phyloP scores from a whole-genome alignment of 1,140 invertebrate species.

The Euura saliciscinereae region DNA sequence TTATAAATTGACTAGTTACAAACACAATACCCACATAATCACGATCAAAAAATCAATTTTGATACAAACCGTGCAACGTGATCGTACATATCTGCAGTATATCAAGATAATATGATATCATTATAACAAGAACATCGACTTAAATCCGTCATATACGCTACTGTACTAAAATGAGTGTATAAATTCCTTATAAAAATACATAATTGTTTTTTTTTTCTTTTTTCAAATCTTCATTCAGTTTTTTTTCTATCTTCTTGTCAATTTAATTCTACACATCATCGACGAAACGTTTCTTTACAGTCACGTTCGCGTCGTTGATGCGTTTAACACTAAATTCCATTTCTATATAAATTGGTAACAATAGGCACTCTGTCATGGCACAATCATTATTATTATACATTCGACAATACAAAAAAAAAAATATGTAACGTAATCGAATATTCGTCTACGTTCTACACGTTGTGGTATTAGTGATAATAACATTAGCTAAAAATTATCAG shows the following conservation, averaged over 20 bases:
- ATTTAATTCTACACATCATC: too few species aligned
- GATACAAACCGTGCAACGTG: too few species aligned
- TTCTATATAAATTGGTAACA: constrained; percentile 10
- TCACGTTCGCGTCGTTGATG: too few species aligned
- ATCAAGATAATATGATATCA: constrained; percentile 7
- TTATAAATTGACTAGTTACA: constrained; percentile 52
- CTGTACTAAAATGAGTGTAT: constrained; percentile 9
- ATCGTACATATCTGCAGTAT: neutral
- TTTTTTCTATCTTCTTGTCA: too few species aligned
- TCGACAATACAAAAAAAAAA: too few species aligned
- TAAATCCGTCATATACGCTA: neutral
- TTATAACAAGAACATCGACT: constrained; percentile 9
- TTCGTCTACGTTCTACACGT: too few species aligned
- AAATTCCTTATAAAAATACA: neutral
- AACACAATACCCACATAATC: constrained; percentile 35
- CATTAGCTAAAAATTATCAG: neutral
- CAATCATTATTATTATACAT: constrained; percentile 22
- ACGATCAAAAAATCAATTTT: too few species aligned
- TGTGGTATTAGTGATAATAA: too few species aligned
- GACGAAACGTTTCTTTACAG: too few species aligned
- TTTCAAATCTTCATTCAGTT: constrained; percentile 7
- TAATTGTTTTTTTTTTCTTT: neutral
- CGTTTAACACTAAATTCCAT: neutral
- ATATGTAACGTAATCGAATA: too few species aligned
- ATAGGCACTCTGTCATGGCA: constrained; percentile 43